Evolutionary conservation across 2,113 vertebrate species (phyloP).

Genomic region (Apodemus sylvaticus): DNA sequence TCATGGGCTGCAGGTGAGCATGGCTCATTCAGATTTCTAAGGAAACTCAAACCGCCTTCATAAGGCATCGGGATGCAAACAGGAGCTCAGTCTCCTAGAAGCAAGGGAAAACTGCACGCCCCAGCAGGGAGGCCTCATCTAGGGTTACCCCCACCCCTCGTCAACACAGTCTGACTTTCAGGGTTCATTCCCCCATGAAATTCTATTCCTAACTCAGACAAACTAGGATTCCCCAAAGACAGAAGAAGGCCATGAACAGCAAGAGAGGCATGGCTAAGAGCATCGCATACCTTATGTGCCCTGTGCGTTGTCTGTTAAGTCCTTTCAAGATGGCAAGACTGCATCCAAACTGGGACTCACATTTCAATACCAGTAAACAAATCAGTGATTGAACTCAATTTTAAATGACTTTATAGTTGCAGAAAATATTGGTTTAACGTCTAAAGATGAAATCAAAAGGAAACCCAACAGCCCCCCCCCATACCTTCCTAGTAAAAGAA

Average conservation of each 20-base stretch:
- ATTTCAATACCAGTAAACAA: constrained; percentile 38
- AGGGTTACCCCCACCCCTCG: not conserved
- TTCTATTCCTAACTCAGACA: not conserved
- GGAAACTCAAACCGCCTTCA: constrained; percentile 12
- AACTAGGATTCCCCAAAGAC: constrained; percentile 1
- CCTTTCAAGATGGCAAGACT: not conserved
- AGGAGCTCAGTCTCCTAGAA: not conserved
- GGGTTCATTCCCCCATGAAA: not conserved
- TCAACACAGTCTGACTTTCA: not conserved
- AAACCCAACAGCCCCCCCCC: constrained; percentile 11
- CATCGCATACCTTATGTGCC: not conserved
- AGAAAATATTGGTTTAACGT: constrained; percentile 6
- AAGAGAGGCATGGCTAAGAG: not conserved
- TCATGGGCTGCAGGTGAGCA: not conserved
- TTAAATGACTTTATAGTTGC: not conserved
- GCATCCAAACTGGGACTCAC: not conserved
- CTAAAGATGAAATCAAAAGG: constrained; percentile 18
- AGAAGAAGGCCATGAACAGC: not conserved
- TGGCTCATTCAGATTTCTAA: not conserved
- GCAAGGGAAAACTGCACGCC: not conserved
- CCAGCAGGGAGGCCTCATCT: not conserved
- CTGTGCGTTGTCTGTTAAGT: not conserved
- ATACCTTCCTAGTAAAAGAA: constrained; percentile 40
- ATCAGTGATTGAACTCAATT: not conserved
- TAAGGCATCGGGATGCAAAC: not conserved